Conservation (phyloP, 2,797 vertebrate species). For the Alectoris magna region DNA sequence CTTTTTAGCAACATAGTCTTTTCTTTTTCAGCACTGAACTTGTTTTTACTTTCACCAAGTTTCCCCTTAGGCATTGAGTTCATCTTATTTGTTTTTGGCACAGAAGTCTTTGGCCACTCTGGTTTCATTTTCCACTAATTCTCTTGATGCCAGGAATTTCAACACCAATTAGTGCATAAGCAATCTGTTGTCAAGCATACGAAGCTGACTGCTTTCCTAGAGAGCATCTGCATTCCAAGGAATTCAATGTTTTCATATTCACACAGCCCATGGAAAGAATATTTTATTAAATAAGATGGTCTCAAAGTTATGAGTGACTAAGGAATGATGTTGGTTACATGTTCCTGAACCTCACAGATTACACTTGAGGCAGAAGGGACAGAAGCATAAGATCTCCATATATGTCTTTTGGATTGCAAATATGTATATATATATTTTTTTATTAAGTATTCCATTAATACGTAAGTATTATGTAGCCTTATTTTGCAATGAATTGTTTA, state of each 20-base stretch:
- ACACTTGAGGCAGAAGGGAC: background rate
- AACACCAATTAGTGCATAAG: background rate
- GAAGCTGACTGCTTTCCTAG: constrained; percentile 31
- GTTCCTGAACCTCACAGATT: background rate
- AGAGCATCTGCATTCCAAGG: constrained; percentile 2
- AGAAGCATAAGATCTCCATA: background rate
- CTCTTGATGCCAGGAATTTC: background rate
- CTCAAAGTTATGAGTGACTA: background rate
- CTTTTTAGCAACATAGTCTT: background rate
- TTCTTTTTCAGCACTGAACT: background rate
- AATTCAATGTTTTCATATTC: background rate
- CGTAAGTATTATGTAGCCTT: background rate
- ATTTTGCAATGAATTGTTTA: background rate
- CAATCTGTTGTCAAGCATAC: background rate
- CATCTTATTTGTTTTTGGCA: constrained; percentile 28
- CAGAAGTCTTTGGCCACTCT: background rate
- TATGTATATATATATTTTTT: background rate
- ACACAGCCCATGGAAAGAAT: accelerated
- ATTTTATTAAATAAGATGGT: background rate
- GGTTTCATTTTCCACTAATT: constrained; percentile 27
- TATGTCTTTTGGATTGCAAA: background rate
- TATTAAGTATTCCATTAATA: constrained; percentile 3
- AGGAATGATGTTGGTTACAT: background rate
- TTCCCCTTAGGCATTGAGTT: background rate
- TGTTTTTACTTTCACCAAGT: background rate